These are phyloP conservation scores for Diarsia mendica DNA, from an alignment of 2,888 invertebrate species.

Conservation along the genomic window DNA sequence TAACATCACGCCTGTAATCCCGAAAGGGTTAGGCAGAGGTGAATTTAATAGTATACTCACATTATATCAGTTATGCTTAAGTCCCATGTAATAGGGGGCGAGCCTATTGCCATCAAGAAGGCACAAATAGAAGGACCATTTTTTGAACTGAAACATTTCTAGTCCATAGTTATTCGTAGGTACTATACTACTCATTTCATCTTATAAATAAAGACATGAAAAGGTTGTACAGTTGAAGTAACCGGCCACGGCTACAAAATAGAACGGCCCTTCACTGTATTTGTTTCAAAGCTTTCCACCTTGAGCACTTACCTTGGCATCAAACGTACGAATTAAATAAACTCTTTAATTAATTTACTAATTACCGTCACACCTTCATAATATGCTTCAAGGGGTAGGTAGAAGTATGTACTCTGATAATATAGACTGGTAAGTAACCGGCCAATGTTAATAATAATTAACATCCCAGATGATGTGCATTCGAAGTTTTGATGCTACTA, in stretches of 20 bases:
- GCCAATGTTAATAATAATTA: not conserved
- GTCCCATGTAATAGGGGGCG: no score
- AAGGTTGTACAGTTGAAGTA: constrained; percentile 4
- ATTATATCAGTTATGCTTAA: no score
- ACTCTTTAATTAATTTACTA: constrained; percentile 30
- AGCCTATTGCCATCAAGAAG: no score
- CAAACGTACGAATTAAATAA: constrained; percentile 31
- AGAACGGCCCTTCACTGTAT: constrained; percentile 58
- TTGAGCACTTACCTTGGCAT: constrained; percentile 47
- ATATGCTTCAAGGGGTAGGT: not conserved
- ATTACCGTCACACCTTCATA: constrained; percentile 25
- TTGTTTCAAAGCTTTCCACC: constrained; percentile 46
- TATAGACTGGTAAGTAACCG: no score
- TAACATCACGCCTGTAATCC: no score
- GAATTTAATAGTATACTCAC: no score
- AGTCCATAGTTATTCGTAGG: not conserved
- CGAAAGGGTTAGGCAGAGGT: no score
- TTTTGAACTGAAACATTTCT: not conserved
- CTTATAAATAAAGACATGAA: not conserved
- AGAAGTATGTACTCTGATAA: not conserved
- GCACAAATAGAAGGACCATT: no score
- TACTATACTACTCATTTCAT: not conserved
- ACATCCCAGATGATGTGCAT: not conserved
- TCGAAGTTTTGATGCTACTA: not conserved
- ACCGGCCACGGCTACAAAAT: constrained; percentile 15